Evolutionary conservation across 2,888 invertebrate genomes (phyloP).

Genomic region (Petrolisthes cinctipes): DNA sequence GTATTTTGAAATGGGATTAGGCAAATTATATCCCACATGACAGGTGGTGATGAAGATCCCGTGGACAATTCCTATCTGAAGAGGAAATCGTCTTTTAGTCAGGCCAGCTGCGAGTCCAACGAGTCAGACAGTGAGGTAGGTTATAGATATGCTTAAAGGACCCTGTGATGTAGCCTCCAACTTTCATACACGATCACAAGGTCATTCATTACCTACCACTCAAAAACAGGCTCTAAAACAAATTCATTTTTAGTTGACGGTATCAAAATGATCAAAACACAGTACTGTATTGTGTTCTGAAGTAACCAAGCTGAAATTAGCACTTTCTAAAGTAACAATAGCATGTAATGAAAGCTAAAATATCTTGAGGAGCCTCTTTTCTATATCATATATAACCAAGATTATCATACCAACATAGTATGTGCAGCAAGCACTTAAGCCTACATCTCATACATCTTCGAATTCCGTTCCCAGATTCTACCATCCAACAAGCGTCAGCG

Average conservation of each 20-base stretch:
- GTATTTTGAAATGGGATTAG: not conserved
- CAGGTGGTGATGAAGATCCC: constrained; percentile 23
- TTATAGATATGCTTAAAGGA: too few relatives aligned
- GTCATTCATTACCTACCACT: too few relatives aligned
- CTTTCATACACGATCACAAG: too few relatives aligned
- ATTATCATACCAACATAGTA: too few relatives aligned
- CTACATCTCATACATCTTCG: not conserved
- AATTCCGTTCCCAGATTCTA: constrained; percentile 38
- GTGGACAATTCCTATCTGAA: constrained; percentile 24
- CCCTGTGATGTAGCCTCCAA: too few relatives aligned
- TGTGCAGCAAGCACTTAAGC: too few relatives aligned
- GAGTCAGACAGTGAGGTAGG: constrained; percentile 45
- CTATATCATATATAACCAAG: not conserved
- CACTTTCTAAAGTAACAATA: too few relatives aligned
- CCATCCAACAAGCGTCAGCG: constrained; percentile 61
- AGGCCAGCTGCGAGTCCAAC: constrained; percentile 36
- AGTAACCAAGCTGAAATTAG: too few relatives aligned
- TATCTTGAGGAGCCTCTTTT: not conserved
- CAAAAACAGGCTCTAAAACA: too few relatives aligned
- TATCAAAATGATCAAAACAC: too few relatives aligned
- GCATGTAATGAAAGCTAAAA: constrained; percentile 11
- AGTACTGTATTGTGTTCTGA: too few relatives aligned
- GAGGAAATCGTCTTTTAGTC: constrained; percentile 38
- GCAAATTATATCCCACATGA: not conserved
- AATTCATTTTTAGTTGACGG: too few relatives aligned